phyloP scores from a whole-genome alignment of 2,888 invertebrate species.

The Lottia scabra region DNA sequence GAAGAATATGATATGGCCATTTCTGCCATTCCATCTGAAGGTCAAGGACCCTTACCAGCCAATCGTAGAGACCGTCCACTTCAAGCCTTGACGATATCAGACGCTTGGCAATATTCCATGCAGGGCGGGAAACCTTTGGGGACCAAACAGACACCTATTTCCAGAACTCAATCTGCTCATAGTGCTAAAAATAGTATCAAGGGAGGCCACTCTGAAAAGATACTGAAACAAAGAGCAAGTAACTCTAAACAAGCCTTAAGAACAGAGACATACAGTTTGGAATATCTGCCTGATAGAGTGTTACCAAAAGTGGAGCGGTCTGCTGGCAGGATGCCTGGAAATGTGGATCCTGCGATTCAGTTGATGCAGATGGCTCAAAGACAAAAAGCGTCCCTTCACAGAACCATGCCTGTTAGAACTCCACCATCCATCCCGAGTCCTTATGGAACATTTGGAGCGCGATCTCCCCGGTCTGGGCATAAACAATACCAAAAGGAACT shows the following conservation, averaged over 20 bases:
- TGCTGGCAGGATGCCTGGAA: slow-evolving; percentile 53
- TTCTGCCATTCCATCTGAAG: background rate
- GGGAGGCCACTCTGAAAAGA: background rate
- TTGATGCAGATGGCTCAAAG: slow-evolving; percentile 47
- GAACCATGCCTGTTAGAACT: slow-evolving; percentile 50
- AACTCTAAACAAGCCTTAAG: slow-evolving; percentile 22
- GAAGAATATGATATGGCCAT: background rate
- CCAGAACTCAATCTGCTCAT: background rate
- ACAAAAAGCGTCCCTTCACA: slow-evolving; percentile 45
- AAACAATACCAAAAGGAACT: slow-evolving; percentile 49
- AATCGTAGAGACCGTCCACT: background rate
- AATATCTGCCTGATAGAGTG: slow-evolving; percentile 42
- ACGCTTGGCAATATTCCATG: background rate
- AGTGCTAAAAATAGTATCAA: background rate
- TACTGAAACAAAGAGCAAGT: background rate
- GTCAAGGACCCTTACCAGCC: background rate
- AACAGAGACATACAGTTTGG: slow-evolving; percentile 46
- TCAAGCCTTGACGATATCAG: background rate
- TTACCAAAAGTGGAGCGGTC: slow-evolving; percentile 49
- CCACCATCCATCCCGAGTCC: slow-evolving; percentile 62
- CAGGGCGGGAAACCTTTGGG: background rate
- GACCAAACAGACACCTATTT: background rate
- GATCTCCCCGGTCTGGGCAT: slow-evolving; percentile 38
- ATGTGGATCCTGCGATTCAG: slow-evolving; percentile 40
- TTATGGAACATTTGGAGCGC: slow-evolving; percentile 33